Evolutionary conservation across 2,113 vertebrate genomes (phyloP).

Genomic region (Phrynosoma blainvillii): DNA sequence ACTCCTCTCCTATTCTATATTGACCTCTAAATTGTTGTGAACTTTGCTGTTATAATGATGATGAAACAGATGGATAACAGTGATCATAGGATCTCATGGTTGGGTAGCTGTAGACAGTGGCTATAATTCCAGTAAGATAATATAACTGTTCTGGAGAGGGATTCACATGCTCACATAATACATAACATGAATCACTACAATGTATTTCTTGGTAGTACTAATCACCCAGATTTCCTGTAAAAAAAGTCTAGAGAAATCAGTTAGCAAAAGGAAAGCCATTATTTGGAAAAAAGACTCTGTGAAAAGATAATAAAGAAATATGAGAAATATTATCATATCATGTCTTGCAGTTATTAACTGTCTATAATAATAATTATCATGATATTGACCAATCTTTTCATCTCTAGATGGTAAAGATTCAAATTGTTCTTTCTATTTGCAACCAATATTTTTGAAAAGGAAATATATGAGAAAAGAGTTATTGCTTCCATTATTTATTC

Average conservation of each 20-base stretch:
- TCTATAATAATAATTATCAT: not conserved
- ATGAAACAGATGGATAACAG: constrained; percentile 19
- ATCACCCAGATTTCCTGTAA: not conserved
- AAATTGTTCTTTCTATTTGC: no score
- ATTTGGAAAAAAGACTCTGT: not conserved
- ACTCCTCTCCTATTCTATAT: not conserved
- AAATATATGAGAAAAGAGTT: not conserved
- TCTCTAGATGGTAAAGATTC: no score
- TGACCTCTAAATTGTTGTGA: constrained; percentile 13
- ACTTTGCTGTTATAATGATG: not conserved
- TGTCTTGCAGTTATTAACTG: not conserved
- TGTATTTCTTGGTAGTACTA: not conserved
- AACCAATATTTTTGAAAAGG: not conserved
- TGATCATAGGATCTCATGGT: constrained; percentile 24
- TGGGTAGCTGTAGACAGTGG: constrained; percentile 14
- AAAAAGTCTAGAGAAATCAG: constrained; percentile 12
- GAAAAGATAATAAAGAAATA: not conserved
- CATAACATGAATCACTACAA: not conserved
- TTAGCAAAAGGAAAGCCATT: not conserved
- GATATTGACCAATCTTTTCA: no score
- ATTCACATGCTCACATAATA: not conserved
- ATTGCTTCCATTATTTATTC: not conserved
- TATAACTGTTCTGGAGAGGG: not conserved
- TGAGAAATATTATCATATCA: not conserved
- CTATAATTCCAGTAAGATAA: not conserved